These are phyloP conservation scores for Drosophila sturtevanti DNA, from an alignment of 1,140 invertebrate species.

Conservation along the genomic window DNA sequence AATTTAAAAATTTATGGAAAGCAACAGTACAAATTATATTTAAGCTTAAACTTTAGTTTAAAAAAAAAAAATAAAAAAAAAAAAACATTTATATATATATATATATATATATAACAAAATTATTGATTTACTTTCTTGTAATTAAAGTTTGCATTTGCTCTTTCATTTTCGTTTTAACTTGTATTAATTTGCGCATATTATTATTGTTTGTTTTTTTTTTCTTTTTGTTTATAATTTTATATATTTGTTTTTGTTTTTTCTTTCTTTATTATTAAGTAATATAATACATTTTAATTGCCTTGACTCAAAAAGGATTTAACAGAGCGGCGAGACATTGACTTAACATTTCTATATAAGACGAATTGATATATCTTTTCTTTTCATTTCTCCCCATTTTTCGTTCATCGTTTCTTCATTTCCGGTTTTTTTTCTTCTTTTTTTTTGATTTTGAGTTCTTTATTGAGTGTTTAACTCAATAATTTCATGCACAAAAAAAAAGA, in stretches of 20 bases:
- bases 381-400: slow-evolving; percentile 43
- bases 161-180: slow-evolving; percentile 27
- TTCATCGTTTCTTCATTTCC: slow-evolving; percentile 33
- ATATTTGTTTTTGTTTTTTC: slow-evolving; percentile 3
- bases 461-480: background rate
- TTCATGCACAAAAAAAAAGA: slow-evolving; percentile 7
- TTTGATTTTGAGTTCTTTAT: slow-evolving; percentile 16
- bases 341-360: slow-evolving; percentile 63
- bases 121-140: slow-evolving; percentile 2
- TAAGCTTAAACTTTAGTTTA: slow-evolving; percentile 60
- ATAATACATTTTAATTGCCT: slow-evolving; percentile 75
- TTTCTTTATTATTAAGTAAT: slow-evolving; percentile 59
- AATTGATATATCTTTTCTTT: slow-evolving; percentile 67
- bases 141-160: slow-evolving; percentile 10
- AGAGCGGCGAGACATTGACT: slow-evolving; percentile 36
- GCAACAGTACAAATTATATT: slow-evolving; percentile 69
- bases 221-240: slow-evolving; percentile 13
- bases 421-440: slow-evolving; percentile 54
- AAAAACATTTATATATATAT: background rate
- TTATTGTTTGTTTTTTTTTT: slow-evolving; percentile 47
- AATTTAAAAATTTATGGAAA: slow-evolving; percentile 77
- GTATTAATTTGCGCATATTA: slow-evolving; percentile 16
- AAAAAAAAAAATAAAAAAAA: slow-evolving; percentile 1
- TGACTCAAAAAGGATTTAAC: slow-evolving; percentile 60
- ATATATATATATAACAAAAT: background rate